Percentiles rank a stretch among this genome's conserved stretches.
Conservation (phyloP, 2,888 invertebrate genomes). For the Neoascia interrupta region DNA sequence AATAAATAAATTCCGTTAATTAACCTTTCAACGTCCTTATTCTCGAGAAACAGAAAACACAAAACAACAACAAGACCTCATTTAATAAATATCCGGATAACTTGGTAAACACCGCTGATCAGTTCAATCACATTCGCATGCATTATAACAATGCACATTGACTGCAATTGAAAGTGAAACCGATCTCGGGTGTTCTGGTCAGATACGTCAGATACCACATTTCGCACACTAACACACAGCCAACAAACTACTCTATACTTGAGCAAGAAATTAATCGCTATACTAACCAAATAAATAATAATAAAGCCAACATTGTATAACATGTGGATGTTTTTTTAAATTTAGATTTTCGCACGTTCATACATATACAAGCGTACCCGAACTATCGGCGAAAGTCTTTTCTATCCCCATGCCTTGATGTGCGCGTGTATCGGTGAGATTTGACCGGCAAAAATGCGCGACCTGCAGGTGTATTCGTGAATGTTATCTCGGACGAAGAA, state of each 20-base stretch:
- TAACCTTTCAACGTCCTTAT: not conserved
- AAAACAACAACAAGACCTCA: conserved; percentile 10
- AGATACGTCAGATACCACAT: conserved; percentile 33
- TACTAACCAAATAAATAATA: conserved; percentile 69
- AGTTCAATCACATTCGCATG: conserved; percentile 64
- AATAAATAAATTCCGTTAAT: not conserved
- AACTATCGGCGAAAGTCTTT: conserved; percentile 40
- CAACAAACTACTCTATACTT: too few relatives aligned
- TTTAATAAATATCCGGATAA: conserved; percentile 38
- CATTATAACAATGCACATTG: conserved; percentile 56
- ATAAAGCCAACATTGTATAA: conserved; percentile 66
- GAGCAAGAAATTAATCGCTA: conserved; percentile 46
- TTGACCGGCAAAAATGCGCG: conserved; percentile 41
- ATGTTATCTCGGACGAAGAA: conserved; percentile 35
- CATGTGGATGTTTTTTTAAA: conserved; percentile 65
- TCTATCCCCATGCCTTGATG: conserved; percentile 17
- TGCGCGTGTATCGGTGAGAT: conserved; percentile 32
- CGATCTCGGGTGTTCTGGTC: conserved; percentile 50
- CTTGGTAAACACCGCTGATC: conserved; percentile 46
- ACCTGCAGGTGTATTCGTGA: conserved; percentile 33
- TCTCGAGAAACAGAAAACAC: not conserved
- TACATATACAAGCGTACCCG: not conserved
- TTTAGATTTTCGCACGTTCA: conserved; percentile 63
- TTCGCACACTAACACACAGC: not conserved
- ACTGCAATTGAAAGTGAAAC: conserved; percentile 68